Evolutionary conservation across 2,888 invertebrate genomes (phyloP).

Genomic region (Pristionchus exspectatus): DNA sequence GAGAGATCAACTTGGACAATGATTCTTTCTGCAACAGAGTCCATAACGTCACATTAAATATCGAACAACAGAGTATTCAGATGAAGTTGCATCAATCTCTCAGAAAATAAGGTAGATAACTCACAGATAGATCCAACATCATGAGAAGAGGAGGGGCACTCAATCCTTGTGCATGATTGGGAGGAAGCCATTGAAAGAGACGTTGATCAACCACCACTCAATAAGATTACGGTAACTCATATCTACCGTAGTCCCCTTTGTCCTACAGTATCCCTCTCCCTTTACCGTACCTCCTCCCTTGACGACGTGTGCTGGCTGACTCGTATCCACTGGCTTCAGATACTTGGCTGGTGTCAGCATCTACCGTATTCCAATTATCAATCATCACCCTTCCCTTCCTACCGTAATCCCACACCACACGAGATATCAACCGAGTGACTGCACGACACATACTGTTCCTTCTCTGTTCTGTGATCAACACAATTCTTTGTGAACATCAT

Average conservation of each 20-base stretch:
- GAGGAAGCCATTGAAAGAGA: constrained; percentile 35
- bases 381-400: not conserved
- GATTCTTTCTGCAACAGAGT: constrained; percentile 1
- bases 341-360: constrained; percentile 64
- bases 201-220: constrained; percentile 33
- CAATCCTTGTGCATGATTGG: not conserved
- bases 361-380: constrained; percentile 25
- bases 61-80: not conserved
- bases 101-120: not conserved
- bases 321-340: constrained; percentile 73
- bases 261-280: not conserved
- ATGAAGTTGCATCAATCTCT: not conserved
- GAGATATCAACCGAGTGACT: constrained; percentile 43
- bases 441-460: not conserved
- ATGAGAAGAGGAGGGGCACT: constrained; percentile 35
- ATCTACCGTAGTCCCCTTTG: not conserved
- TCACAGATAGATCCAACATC: constrained; percentile 30
- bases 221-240: not conserved
- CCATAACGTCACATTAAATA: not conserved
- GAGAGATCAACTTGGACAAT: not conserved
- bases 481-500: constrained; percentile 42
- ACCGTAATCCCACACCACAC: not conserved
- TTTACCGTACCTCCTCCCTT: constrained; percentile 61
- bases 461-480: not conserved
- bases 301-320: constrained; percentile 69